Evolutionary conservation across 2,113 vertebrate genomes (phyloP).

Genomic region (Saguinus midas): DNA sequence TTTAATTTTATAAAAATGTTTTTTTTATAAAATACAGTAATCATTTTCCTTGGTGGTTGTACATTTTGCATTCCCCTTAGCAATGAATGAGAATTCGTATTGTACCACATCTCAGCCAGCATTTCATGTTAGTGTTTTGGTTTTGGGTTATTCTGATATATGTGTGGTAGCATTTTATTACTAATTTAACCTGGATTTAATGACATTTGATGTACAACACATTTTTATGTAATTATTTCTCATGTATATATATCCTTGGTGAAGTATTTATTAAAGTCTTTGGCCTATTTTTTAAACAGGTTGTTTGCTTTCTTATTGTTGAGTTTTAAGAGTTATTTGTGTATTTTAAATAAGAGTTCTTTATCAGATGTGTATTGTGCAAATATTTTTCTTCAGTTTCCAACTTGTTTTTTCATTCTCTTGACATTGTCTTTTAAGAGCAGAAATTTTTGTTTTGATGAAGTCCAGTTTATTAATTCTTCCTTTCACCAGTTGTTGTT

Average conservation of each 20-base stretch:
- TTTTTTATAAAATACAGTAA: too few relatives aligned
- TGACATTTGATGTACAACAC: background rate
- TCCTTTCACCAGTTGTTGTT: background rate
- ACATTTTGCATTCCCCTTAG: background rate
- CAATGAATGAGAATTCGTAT: background rate
- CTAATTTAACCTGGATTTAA: background rate
- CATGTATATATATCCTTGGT: background rate
- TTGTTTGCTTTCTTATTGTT: background rate
- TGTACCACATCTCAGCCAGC: background rate
- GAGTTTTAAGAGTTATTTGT: background rate
- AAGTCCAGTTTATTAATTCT: background rate
- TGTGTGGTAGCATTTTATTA: background rate
- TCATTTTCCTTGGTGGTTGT: background rate
- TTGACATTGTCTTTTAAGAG: background rate
- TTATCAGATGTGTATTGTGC: background rate
- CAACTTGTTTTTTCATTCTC: background rate
- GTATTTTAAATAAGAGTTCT: background rate
- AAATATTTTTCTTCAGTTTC: background rate
- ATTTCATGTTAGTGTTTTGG: background rate
- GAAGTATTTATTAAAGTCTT: background rate
- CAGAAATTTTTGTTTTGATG: background rate
- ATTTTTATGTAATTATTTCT: background rate
- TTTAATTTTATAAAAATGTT: too few relatives aligned
- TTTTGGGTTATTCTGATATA: background rate
- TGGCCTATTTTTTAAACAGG: background rate